phyloP scores from a whole-genome alignment of 2,113 vertebrate species.

The Chlamydotis undulata region DNA sequence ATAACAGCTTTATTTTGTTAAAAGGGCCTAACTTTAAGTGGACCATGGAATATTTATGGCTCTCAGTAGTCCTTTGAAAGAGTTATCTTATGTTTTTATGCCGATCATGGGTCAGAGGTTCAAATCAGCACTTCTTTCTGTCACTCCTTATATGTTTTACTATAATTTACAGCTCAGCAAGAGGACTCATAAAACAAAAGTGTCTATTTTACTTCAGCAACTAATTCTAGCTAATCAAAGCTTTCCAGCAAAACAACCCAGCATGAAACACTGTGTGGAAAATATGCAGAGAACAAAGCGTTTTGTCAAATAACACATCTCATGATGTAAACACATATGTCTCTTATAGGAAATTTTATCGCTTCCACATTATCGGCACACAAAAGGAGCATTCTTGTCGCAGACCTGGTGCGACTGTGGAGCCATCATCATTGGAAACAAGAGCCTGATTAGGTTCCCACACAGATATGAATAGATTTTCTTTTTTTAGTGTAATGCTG shows the following conservation, averaged over 20 bases:
- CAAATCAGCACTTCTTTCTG: constrained; percentile 80
- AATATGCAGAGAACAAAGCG: constrained; percentile 86
- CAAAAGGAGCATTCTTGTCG: constrained; percentile 93
- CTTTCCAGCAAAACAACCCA: constrained; percentile 80
- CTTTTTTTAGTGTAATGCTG: constrained; percentile 79
- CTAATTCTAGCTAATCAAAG: constrained; percentile 83
- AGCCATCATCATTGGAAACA: constrained; percentile 92
- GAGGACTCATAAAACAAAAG: constrained; percentile 79
- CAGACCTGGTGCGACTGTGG: constrained; percentile 84
- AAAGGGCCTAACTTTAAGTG: constrained; percentile 63
- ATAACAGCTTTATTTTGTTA: constrained; percentile 74
- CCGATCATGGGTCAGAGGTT: constrained; percentile 76
- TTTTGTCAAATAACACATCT: constrained; percentile 89
- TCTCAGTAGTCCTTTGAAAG: constrained; percentile 75
- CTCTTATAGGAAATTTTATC: constrained; percentile 92
- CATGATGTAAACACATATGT: constrained; percentile 92
- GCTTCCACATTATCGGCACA: constrained; percentile 83
- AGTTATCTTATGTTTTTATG: constrained; percentile 78
- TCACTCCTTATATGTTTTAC: constrained; percentile 77
- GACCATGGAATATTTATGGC: constrained; percentile 77
- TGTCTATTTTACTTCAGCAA: constrained; percentile 81
- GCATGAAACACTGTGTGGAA: constrained; percentile 77
- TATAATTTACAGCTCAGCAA: constrained; percentile 80
- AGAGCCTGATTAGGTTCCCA: constrained; percentile 95
- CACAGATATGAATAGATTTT: constrained; percentile 91